Conservation (phyloP, 2,797 vertebrate species). For the Hippoglossus hippoglossus region DNA sequence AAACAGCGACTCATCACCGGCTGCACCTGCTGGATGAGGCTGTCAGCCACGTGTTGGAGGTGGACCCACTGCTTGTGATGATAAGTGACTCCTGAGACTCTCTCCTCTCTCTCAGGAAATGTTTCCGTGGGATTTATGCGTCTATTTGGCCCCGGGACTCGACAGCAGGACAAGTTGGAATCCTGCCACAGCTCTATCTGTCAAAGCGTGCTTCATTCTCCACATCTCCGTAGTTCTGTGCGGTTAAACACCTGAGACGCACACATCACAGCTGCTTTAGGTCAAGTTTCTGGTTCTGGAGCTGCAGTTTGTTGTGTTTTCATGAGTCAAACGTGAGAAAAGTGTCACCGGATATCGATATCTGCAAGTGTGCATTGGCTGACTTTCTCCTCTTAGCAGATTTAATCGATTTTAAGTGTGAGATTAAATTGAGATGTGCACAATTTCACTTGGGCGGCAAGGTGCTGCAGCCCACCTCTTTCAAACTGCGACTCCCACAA, state of each 20-base stretch:
- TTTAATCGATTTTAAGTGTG: too few species aligned
- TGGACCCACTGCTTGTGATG: not conserved
- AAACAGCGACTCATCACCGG: not conserved
- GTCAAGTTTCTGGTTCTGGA: not conserved
- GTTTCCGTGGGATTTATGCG: constrained; percentile 35
- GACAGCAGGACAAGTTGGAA: constrained; percentile 19
- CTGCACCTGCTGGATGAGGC: constrained; percentile 21
- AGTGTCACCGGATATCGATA: too few species aligned
- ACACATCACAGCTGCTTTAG: constrained; percentile 12
- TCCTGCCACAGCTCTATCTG: constrained; percentile 9
- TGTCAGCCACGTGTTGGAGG: not conserved
- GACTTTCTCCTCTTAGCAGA: too few species aligned
- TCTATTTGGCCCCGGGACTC: not conserved
- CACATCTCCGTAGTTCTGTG: not conserved
- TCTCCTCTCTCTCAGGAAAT: not conserved
- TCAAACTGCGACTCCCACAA: too few species aligned
- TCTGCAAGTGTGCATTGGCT: too few species aligned
- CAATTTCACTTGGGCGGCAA: too few species aligned
- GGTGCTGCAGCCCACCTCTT: too few species aligned
- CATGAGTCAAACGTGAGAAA: too few species aligned
- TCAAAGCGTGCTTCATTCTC: constrained; percentile 5
- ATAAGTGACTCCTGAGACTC: constrained; percentile 21
- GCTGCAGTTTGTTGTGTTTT: too few species aligned
- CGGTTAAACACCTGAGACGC: constrained; percentile 9
- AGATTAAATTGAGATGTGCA: too few species aligned